Base-by-base conservation (phyloP, 2,888 invertebrate species). In the Pachymerium ferrugineum region DNA sequence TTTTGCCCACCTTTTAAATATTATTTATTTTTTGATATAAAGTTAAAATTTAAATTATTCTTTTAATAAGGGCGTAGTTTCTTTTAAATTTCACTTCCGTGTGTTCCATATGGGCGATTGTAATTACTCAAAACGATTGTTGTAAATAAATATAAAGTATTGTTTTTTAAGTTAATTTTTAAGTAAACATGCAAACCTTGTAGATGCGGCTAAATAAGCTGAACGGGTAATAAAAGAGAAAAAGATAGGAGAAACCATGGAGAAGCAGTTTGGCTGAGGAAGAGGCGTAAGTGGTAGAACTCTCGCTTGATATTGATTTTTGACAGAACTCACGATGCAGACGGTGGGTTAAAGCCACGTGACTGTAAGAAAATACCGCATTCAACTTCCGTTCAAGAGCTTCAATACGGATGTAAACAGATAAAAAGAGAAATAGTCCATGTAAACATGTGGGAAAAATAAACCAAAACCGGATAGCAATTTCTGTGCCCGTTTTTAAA, bases 291-390 rank as follows among this genome's bases (percentile, higher is more conserved):
- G 28, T 6, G 2, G 62, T 28, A 6, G 62, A n/a, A n/a, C 62
- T 62, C 62, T 5, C n/a, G 62, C 62, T 62, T n/a, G 5, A n/a
- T 62, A 62, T 62, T 62, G 62, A 62, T 62, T 62, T 62, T 62
- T 62, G 28, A 28, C 62, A 6, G 47, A 28, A 10, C 62, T 62
- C n/a, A 62, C 62, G 62, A 62, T 62, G 62, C 62, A 62, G 62
- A 62, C 62, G 62, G 1, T 62, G 62, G n/a, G n/a, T 62, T 28
- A 38, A 62, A 14, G 28, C 62, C 62, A 62, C 62, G 62, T 62
- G 62, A 62, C 28, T 62, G 62, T 22, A 12, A 25, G 25, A 54
- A 22, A 54, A 19, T 10, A 54, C 22, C 19, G 22, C 54, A 54
- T 22, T 25, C 4, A 8, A 42, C 1, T 8, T 42, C 14, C 10